Evolutionary conservation across 2,888 invertebrate species (phyloP).

Genomic region (Mechanitis messenoides): DNA sequence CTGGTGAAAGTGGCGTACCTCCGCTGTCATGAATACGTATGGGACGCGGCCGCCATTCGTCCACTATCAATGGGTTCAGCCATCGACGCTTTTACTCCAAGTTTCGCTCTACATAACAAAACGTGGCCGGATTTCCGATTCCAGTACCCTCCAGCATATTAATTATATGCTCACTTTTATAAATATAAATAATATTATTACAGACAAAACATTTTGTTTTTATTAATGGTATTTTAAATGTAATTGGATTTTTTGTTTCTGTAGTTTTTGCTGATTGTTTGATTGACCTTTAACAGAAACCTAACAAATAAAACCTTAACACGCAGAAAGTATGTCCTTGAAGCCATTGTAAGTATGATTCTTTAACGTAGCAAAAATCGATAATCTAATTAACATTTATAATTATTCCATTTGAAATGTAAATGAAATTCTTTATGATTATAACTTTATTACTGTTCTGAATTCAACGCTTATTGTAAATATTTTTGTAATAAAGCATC

Average conservation of each 20-base stretch:
- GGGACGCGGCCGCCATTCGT: conserved; percentile 53
- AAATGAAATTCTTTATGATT: not conserved
- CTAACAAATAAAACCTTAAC: not conserved
- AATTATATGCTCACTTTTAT: conserved; percentile 19
- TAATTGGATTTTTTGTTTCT: too few relatives aligned
- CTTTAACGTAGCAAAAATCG: not conserved
- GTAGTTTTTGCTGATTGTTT: too few relatives aligned
- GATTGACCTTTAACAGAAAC: not conserved
- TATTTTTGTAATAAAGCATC: not conserved
- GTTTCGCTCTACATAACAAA: conserved; percentile 66
- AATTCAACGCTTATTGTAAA: not conserved
- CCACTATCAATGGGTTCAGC: conserved; percentile 60
- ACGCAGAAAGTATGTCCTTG: conserved; percentile 1
- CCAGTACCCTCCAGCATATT: conserved; percentile 21
- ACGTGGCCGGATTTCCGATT: conserved; percentile 68
- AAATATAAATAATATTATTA: not conserved
- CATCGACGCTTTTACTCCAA: conserved; percentile 57
- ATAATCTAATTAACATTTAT: conserved; percentile 2
- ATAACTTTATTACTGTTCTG: not conserved
- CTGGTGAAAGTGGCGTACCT: conserved; percentile 58
- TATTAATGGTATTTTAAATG: not conserved
- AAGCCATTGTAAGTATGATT: not conserved
- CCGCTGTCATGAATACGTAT: conserved; percentile 37
- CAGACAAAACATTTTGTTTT: not conserved
- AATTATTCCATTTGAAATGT: not conserved